phyloP scores from a whole-genome alignment of 2,113 vertebrate genomes.

The Cariama cristata region DNA sequence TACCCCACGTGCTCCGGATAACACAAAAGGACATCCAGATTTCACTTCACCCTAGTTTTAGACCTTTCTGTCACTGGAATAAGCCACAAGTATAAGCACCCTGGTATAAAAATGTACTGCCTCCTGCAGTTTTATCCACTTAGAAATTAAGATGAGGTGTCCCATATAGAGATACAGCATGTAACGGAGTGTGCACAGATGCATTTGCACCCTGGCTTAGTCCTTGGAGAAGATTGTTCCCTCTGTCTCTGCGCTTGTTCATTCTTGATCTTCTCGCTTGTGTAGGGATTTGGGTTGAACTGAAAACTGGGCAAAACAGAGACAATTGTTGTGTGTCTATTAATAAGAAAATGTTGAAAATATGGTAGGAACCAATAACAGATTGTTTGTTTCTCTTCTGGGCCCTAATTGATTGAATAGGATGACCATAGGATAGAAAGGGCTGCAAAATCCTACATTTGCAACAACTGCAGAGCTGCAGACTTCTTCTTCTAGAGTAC shows the following conservation, averaged over 20 bases:
- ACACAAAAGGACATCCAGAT: neutral
- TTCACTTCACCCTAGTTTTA: neutral
- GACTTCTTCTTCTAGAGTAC: neutral
- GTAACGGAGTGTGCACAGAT: rapidly evolving
- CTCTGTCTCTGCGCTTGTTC: neutral
- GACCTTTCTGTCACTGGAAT: neutral
- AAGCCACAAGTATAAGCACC: neutral
- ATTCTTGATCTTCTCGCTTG: neutral
- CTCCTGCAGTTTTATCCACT: neutral
- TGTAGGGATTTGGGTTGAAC: neutral
- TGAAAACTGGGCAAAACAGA: neutral
- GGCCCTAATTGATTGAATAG: neutral
- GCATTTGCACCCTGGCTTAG: neutral
- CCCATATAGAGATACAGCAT: neutral
- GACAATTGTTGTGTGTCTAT: rapidly evolving
- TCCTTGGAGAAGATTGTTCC: neutral
- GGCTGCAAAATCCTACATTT: neutral
- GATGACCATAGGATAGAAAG: neutral
- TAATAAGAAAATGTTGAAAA: neutral
- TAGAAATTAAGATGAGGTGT: neutral
- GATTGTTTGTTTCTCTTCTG: neutral
- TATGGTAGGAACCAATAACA: rapidly evolving
- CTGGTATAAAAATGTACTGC: neutral
- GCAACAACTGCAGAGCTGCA: neutral
- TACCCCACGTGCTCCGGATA: rapidly evolving